Percentiles rank a stretch among this genome's conserved stretches.
Conservation (phyloP, 2,113 vertebrate species). For the Bufo bufo region DNA sequence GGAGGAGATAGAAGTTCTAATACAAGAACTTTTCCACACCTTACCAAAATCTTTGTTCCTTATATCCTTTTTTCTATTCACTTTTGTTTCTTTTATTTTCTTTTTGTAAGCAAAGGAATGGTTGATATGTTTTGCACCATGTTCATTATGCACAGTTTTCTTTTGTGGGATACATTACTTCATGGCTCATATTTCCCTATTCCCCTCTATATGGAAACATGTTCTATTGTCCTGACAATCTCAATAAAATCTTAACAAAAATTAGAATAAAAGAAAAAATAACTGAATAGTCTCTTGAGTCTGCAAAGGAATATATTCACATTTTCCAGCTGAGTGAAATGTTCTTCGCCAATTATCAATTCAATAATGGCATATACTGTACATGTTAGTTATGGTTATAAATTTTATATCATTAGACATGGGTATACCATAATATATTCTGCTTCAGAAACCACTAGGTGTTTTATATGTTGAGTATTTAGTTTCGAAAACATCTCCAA, state of each 20-base stretch:
- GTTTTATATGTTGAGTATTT: background rate
- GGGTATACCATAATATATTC: background rate
- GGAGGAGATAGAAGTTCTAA: no score
- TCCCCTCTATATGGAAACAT: background rate
- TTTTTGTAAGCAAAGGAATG: no score
- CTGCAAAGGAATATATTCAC: background rate
- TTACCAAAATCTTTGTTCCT: no score
- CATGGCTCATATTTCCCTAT: background rate
- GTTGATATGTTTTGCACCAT: background rate
- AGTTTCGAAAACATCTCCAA: background rate
- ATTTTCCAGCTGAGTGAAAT: background rate
- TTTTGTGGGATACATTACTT: background rate
- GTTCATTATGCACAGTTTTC: background rate
- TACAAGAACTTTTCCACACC: no score
- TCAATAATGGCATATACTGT: background rate
- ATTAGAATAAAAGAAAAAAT: background rate
- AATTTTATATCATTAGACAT: background rate
- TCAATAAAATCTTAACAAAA: background rate
- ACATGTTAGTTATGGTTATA: background rate
- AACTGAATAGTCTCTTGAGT: background rate
- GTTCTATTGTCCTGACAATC: background rate
- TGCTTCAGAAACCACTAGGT: background rate
- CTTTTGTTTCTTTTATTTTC: no score
- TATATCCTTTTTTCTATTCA: no score
- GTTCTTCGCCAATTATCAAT: background rate